Conservation (phyloP, 1,140 invertebrate genomes). For the Fopius arisanus region DNA sequence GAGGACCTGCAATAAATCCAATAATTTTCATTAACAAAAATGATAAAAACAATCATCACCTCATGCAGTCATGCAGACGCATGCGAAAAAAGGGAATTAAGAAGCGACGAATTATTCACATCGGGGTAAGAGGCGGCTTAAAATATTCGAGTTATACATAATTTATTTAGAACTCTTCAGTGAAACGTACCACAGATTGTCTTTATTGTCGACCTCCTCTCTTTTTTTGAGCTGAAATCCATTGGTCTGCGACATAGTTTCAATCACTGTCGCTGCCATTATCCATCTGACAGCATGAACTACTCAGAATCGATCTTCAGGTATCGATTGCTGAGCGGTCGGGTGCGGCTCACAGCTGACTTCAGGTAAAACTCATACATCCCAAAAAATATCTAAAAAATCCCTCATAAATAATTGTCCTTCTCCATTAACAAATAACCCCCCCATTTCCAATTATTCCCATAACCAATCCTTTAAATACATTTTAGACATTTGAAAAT, state of each 20-base stretch:
- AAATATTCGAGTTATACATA: too few species aligned
- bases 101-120: too few species aligned
- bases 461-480: too few species aligned
- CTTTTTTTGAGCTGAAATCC: conserved; percentile 72
- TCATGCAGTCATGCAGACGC: conserved; percentile 17
- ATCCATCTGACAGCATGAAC: conserved; percentile 43
- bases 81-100: background rate
- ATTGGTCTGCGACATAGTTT: conserved; percentile 65
- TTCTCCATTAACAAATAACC: too few species aligned
- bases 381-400: too few species aligned
- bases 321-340: background rate
- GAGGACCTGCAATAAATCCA: conserved; percentile 76
- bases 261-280: conserved; percentile 53
- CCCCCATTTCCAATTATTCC: too few species aligned
- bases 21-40: conserved; percentile 20
- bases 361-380: background rate
- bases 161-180: background rate
- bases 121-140: too few species aligned
- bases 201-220: conserved; percentile 69
- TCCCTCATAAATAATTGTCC: too few species aligned
- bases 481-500: too few species aligned
- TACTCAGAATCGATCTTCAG: conserved; percentile 9
- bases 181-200: conserved; percentile 72
- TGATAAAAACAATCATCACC: conserved; percentile 4
- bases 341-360: background rate